Evolutionary conservation across 2,113 vertebrate species (phyloP).

Genomic region (Nothobranchius kuhntae): DNA sequence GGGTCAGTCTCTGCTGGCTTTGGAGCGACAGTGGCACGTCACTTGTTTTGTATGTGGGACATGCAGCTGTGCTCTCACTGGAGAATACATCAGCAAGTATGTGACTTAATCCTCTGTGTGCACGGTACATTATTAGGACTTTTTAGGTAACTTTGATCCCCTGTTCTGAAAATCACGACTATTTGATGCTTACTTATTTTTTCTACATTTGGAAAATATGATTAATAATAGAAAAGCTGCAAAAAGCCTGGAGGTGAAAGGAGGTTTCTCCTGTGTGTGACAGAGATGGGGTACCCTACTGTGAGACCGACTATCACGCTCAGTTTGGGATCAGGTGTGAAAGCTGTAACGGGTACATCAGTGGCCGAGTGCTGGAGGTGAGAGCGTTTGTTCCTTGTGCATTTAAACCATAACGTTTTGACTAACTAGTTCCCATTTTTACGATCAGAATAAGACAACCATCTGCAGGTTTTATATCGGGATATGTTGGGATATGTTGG

Average conservation of each 20-base stretch:
- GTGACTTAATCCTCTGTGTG: conserved; percentile 51
- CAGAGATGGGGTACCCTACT: conserved; percentile 93
- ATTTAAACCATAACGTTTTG: neutral
- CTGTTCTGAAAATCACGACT: neutral
- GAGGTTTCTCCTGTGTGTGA: conserved; percentile 16
- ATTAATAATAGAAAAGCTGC: neutral
- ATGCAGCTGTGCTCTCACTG: conserved; percentile 89
- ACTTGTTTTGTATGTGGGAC: conserved; percentile 97
- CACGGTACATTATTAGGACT: neutral
- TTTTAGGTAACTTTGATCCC: neutral
- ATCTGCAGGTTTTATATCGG: too few relatives aligned
- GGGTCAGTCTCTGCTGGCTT: conserved; percentile 92
- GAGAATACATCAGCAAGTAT: conserved; percentile 99
- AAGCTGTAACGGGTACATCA: conserved; percentile 92
- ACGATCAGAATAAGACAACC: too few relatives aligned
- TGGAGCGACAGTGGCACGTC: conserved; percentile 98
- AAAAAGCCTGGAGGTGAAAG: neutral
- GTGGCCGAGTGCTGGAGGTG: conserved; percentile 94
- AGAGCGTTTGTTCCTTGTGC: conserved; percentile 52
- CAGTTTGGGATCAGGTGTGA: conserved; percentile 96
- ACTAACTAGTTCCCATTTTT: neutral
- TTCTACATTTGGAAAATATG: neutral
- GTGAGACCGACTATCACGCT: conserved; percentile 91
- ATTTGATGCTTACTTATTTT: neutral
- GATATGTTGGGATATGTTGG: too few relatives aligned